A percentile compares a stretch with the other conserved stretches of the same genome.
Conservation (phyloP, 2,888 invertebrate genomes). For the Alcis repandata region DNA sequence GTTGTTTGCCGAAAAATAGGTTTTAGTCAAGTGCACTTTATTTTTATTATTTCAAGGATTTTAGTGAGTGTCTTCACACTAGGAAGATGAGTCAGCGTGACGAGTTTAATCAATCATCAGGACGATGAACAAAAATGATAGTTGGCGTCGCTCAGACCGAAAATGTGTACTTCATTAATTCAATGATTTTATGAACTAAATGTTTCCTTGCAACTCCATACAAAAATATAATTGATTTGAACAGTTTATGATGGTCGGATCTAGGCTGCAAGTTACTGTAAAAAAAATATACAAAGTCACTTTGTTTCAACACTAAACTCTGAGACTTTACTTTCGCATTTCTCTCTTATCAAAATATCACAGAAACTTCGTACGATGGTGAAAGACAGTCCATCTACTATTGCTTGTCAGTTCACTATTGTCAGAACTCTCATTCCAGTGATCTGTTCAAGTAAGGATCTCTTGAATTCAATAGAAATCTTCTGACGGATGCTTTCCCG, state of each 20-base stretch:
- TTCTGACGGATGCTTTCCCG: conserved; percentile 19
- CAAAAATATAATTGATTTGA: too few species aligned
- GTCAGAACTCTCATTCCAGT: conserved; percentile 8
- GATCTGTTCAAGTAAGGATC: neutral
- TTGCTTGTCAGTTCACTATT: conserved; percentile 1
- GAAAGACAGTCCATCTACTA: neutral
- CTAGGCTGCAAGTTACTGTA: too few species aligned
- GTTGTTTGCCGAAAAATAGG: conserved; percentile 12
- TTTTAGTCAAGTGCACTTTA: conserved; percentile 8
- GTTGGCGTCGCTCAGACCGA: too few species aligned
- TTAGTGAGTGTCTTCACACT: neutral
- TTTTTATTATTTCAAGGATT: conserved; percentile 14
- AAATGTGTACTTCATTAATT: too few species aligned
- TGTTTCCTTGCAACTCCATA: too few species aligned
- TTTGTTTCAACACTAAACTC: too few species aligned
- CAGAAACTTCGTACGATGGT: neutral
- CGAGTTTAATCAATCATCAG: neutral
- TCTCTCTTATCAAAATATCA: neutral
- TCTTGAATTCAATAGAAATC: conserved; percentile 23
- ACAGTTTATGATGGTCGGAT: too few species aligned
- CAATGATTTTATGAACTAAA: too few species aligned
- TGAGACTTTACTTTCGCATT: too few species aligned
- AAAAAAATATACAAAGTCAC: too few species aligned
- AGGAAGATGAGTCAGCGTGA: conserved; percentile 4
- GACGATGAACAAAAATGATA: neutral